phyloP scores from a whole-genome alignment of 23 tunicate species.

The Trididemnum miniatum region DNA sequence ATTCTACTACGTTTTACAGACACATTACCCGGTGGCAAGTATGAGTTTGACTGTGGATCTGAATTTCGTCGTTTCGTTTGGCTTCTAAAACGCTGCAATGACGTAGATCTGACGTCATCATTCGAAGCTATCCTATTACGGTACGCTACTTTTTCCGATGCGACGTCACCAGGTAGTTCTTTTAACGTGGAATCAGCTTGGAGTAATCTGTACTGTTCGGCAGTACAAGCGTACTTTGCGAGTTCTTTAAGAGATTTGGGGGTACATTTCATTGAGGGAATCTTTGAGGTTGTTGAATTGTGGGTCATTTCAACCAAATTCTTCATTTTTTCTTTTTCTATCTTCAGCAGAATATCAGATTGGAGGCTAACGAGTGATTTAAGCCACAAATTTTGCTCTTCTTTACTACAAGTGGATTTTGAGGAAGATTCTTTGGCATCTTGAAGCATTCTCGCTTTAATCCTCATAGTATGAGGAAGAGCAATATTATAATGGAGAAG shows the following conservation, averaged over 20 bases:
- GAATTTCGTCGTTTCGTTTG: constrained; percentile 55
- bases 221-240: not conserved
- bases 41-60: constrained; percentile 39
- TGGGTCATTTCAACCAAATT: not conserved
- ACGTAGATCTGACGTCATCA: not conserved
- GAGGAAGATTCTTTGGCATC: not conserved
- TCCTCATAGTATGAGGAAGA: not conserved
- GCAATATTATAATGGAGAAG: not conserved
- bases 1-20: constrained; percentile 6
- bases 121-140: not conserved
- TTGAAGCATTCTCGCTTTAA: not conserved
- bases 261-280: not conserved
- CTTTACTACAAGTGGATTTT: not conserved
- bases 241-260: constrained; percentile 22
- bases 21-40: not conserved
- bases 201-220: not conserved
- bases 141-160: too few species aligned
- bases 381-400: constrained; percentile 70
- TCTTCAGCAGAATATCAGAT: constrained; percentile 42
- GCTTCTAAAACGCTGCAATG: not conserved
- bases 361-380: constrained; percentile 51
- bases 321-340: constrained; percentile 39
- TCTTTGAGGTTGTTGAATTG: not conserved
- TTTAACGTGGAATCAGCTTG: not conserved
- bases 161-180: not conserved